Conservation (phyloP, 2,888 invertebrate species). For the Schizaphis graminum region DNA sequence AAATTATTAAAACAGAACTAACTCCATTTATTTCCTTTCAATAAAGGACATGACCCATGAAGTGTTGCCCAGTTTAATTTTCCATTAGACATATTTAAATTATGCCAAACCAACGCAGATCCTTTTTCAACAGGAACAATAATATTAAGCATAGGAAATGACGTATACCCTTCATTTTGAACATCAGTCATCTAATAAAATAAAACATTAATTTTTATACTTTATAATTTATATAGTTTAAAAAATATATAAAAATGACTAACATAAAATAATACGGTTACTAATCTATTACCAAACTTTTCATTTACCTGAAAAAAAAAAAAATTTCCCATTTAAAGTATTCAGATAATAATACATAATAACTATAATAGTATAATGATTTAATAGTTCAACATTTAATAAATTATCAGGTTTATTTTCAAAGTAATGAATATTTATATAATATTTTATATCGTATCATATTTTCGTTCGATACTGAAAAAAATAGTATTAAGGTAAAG, state of each 20-base stretch:
- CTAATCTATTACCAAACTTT: not conserved
- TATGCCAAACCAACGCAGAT: slow-evolving; percentile 22
- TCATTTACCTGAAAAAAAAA: not conserved
- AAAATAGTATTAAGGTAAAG: not conserved
- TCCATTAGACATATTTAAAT: slow-evolving; percentile 1
- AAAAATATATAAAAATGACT: not conserved
- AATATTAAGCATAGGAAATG: slow-evolving; percentile 3
- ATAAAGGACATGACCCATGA: slow-evolving; percentile 44
- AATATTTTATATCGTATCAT: not conserved
- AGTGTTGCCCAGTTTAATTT: not conserved
- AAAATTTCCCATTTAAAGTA: too few relatives aligned
- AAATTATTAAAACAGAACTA: not conserved
- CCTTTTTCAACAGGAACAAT: not conserved
- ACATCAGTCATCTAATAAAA: slow-evolving; percentile 39
- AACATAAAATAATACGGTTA: slow-evolving; percentile 40
- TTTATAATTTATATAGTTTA: not conserved
- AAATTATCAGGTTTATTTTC: not conserved
- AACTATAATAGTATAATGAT: not conserved
- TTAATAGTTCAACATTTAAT: not conserved
- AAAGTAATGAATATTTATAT: too few relatives aligned
- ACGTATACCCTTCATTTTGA: not conserved
- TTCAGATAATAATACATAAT: not conserved
- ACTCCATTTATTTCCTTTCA: slow-evolving; percentile 60
- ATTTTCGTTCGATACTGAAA: not conserved
- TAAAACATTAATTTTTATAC: not conserved